Percentiles rank a stretch among this genome's conserved stretches.
Conservation (phyloP, 1,140 invertebrate species). For the Rhagoletis zephyria region DNA sequence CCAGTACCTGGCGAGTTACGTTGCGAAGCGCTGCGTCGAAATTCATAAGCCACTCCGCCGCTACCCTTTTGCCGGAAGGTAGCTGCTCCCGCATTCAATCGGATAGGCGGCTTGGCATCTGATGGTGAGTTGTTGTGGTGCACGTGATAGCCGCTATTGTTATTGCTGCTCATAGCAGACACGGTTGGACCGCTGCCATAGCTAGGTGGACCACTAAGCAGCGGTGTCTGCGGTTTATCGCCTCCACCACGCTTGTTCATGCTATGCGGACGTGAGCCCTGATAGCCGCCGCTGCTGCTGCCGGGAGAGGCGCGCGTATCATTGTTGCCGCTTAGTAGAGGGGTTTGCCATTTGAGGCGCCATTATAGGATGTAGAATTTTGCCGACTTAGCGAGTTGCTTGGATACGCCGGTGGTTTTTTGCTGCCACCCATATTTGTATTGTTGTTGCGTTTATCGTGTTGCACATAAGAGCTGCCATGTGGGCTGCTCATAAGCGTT, state of each 20-base stretch:
- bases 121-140: slow-evolving; percentile 14
- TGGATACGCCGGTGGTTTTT: slow-evolving; percentile 56
- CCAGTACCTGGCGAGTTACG: slow-evolving; percentile 71
- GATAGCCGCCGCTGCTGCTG: slow-evolving; percentile 56
- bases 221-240: slow-evolving; percentile 65
- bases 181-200: slow-evolving; percentile 34
- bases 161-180: slow-evolving; percentile 40
- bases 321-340: slow-evolving; percentile 66
- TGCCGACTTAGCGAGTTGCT: slow-evolving; percentile 63
- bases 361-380: slow-evolving; percentile 66
- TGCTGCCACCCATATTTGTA: slow-evolving; percentile 18
- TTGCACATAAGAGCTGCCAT: slow-evolving; percentile 38
- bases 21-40: slow-evolving; percentile 68
- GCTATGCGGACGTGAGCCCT: slow-evolving; percentile 60
- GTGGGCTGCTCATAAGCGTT: slow-evolving; percentile 53
- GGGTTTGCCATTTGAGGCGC: slow-evolving; percentile 64
- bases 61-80: slow-evolving; percentile 65
- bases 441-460: slow-evolving; percentile 70
- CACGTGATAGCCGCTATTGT: slow-evolving; percentile 45
- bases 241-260: slow-evolving; percentile 62
- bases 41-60: slow-evolving; percentile 60
- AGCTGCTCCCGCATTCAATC: slow-evolving; percentile 67
- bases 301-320: slow-evolving; percentile 67
- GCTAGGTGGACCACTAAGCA: slow-evolving; percentile 67
- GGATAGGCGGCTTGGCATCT: slow-evolving; percentile 67